Evolutionary conservation across 2,888 invertebrate genomes (phyloP), one percentile per base, ranked within the genome.

Genomic region (Sympetrum striolatum): DNA sequence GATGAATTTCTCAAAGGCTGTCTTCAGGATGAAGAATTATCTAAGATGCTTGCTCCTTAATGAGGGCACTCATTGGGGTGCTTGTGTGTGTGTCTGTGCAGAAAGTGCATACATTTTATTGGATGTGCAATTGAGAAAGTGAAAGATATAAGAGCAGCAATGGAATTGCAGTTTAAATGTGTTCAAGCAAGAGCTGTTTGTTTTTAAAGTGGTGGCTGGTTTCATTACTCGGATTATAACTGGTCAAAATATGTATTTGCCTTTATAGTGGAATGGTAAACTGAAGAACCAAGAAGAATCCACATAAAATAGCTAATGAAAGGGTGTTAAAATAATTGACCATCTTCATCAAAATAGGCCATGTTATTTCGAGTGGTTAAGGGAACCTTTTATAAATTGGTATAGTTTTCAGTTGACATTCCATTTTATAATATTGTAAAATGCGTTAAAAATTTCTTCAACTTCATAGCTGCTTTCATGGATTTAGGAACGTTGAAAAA

Each of bases 1-100:
- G 98, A 99, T 92, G 99, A 99, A 95, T 99, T 99, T 95, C 96
- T 99, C 92, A 98, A 99, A 94, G 99, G 99, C 91, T 99, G 99
- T 94, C 96, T 99, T 93, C 98, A 98, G 94, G 99, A 99, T 93
- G 98, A 98, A 94, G 98, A 98, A 94, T 95, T 98, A 92, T 98
- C 98, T 91, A 98, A 98, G 94, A 98, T 98, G 98, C 95, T 98
- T 93, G 98, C 98, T 93, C 98, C 98, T 95, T 98, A 98, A 97
- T 96, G 94, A 92, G 93, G 44, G 93, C 93, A 91, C 93, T 93
- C 92, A 92, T 92, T 86, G 86, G 86, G 58, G 86, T 86, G 60
- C 37, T 37, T 60, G 60, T 82, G 53, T 82, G 86, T 86, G 58
- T 86, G 86, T 60, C 39, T 44, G 86, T 86, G 86, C 60, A 86